Evolutionary conservation across 2,797 vertebrate species (phyloP).

Genomic region (Mormyrops boulengeri): DNA sequence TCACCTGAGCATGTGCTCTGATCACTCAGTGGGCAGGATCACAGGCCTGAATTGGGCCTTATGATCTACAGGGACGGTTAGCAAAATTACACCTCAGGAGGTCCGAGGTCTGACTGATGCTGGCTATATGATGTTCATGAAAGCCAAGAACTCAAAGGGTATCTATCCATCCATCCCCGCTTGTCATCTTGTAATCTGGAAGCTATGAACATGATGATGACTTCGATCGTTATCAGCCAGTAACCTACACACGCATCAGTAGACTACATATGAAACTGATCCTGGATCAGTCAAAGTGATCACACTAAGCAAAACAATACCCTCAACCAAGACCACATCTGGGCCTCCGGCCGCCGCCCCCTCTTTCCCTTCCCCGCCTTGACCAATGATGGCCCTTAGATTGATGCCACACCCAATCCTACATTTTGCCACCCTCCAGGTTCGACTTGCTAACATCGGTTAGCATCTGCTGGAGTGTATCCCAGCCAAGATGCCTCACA

Average conservation of each 20-base stretch:
- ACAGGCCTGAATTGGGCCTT: neutral
- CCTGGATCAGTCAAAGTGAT: neutral
- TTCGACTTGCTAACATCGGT: slow-evolving; percentile 61
- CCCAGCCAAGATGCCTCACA: slow-evolving; percentile 41
- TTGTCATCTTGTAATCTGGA: neutral
- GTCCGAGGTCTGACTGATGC: neutral
- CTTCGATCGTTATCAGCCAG: neutral
- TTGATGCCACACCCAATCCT: slow-evolving; percentile 31
- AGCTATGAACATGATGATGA: neutral
- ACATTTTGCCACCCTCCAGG: slow-evolving; percentile 51
- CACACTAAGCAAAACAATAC: neutral
- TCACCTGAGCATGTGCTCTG: neutral
- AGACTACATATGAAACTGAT: neutral
- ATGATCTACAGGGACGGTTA: neutral
- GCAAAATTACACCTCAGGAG: neutral
- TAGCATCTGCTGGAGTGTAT: slow-evolving; percentile 43
- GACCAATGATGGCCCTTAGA: slow-evolving; percentile 44
- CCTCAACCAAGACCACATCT: neutral
- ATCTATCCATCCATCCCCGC: neutral
- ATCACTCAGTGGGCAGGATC: neutral
- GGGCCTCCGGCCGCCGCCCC: too few species aligned
- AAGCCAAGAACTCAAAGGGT: neutral
- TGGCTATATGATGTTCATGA: neutral
- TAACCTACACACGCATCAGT: neutral
- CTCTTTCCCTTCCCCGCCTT: slow-evolving; percentile 10